phyloP scores from a whole-genome alignment of 2,888 invertebrate genomes.

The Callimorpha dominula region DNA sequence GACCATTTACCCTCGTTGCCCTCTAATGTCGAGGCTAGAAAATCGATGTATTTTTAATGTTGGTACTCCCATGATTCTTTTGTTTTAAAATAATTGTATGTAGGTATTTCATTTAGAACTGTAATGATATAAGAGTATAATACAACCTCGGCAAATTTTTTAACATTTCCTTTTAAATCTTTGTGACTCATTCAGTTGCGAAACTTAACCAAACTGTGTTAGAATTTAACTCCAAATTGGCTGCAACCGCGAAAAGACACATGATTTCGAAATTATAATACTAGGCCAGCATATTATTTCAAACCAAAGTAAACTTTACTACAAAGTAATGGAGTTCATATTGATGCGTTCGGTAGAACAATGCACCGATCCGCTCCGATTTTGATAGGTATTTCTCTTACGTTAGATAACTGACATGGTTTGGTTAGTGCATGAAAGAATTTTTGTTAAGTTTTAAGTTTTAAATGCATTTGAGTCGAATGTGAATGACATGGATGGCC shows the following conservation, averaged over 20 bases:
- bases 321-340: background rate
- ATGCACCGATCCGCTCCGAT: constrained; percentile 18
- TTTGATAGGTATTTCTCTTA: constrained; percentile 26
- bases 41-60: no score
- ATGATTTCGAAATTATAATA: constrained; percentile 32
- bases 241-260: constrained; percentile 44
- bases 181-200: constrained; percentile 19
- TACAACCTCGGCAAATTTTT: background rate
- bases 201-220: constrained; percentile 24
- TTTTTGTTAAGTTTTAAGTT: background rate
- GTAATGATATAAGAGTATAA: background rate
- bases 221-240: constrained; percentile 34
- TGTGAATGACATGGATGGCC: constrained; percentile 1
- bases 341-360: background rate
- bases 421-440: constrained; percentile 6
- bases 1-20: no score
- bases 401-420: constrained; percentile 21
- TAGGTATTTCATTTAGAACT: background rate
- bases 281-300: constrained; percentile 11
- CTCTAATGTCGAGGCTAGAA: no score
- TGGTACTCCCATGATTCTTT: no score
- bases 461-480: constrained; percentile 4
- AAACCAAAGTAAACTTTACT: constrained; percentile 14
- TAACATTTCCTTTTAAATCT: background rate
- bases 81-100: no score